phyloP scores from a whole-genome alignment of 2,888 invertebrate species.

The Dendrolimus houi region DNA sequence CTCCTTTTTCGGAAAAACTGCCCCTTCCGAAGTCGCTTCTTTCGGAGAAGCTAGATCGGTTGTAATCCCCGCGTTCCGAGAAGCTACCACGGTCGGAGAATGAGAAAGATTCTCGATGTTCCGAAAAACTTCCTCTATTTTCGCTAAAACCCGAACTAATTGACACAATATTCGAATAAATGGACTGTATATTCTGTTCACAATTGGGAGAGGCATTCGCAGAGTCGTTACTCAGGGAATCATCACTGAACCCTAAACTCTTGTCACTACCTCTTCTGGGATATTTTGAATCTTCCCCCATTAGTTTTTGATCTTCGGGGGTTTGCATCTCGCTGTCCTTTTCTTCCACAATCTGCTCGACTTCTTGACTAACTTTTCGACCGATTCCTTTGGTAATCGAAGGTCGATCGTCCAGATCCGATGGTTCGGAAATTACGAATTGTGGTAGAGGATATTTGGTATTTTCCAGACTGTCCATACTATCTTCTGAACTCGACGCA shows the following conservation, averaged over 20 bases:
- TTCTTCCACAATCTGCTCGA: conserved; percentile 26
- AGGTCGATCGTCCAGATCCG: conserved; percentile 81
- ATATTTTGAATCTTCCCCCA: conserved; percentile 58
- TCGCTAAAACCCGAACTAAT: conserved; percentile 78
- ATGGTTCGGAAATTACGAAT: conserved; percentile 84
- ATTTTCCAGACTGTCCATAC: conserved; percentile 81
- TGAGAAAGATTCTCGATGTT: conserved; percentile 64
- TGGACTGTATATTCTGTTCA: conserved; percentile 64
- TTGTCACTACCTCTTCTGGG: conserved; percentile 81
- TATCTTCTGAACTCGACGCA: conserved; percentile 85
- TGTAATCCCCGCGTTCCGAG: conserved; percentile 62
- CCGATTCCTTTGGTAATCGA: conserved; percentile 89
- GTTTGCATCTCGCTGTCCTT: conserved; percentile 59
- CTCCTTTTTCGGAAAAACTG: conserved; percentile 63
- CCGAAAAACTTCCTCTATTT: conserved; percentile 69
- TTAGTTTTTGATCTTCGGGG: conserved; percentile 40
- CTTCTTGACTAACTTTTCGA: conserved; percentile 80
- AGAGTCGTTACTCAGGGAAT: conserved; percentile 82
- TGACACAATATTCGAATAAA: conserved; percentile 72
- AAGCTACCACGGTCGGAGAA: conserved; percentile 68
- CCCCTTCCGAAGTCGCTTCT: conserved; percentile 69
- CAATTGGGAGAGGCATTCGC: conserved; percentile 74
- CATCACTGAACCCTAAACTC: conserved; percentile 82
- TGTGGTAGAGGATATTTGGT: conserved; percentile 72
- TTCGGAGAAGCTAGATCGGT: conserved; percentile 68